Conservation (phyloP, 2,888 invertebrate genomes). For the Oscheius sp. region DNA sequence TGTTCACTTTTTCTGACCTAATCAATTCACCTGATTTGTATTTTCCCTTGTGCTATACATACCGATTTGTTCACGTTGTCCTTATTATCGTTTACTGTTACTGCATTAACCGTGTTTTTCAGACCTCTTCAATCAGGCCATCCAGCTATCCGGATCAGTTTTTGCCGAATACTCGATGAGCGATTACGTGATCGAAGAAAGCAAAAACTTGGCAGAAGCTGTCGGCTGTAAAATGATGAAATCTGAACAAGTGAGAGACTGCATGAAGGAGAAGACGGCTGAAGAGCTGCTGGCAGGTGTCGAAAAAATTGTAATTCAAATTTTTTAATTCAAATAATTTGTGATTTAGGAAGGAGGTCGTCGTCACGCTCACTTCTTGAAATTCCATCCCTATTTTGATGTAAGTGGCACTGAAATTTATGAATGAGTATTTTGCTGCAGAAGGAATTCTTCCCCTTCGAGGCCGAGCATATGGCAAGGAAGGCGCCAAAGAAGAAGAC, state of each 20-base stretch:
- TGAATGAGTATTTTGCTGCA: too few relatives aligned
- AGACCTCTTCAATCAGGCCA: constrained; percentile 61
- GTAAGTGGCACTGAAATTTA: too few relatives aligned
- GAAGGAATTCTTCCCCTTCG: constrained; percentile 59
- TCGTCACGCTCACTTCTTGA: constrained; percentile 34
- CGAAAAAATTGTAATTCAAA: constrained; percentile 54
- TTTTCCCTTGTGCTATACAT: too few relatives aligned
- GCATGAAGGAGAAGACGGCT: constrained; percentile 56
- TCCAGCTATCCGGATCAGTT: constrained; percentile 59
- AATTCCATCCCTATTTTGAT: constrained; percentile 57
- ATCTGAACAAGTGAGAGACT: constrained; percentile 49
- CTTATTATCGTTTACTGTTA: too few relatives aligned
- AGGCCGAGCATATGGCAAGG: constrained; percentile 54
- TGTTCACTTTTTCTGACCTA: too few relatives aligned
- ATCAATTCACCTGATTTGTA: too few relatives aligned
- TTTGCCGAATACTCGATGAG: constrained; percentile 58
- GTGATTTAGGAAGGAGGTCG: constrained; percentile 32
- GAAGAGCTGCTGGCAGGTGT: constrained; percentile 59
- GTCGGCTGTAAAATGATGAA: constrained; percentile 51
- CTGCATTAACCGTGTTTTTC: not conserved
- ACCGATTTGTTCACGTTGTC: too few relatives aligned
- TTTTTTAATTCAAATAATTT: not conserved
- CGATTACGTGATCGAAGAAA: constrained; percentile 56
- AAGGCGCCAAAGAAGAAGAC: constrained; percentile 56
- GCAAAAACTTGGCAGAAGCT: constrained; percentile 46